A percentile compares a stretch with the other conserved stretches of the same genome.
Evolutionary conservation across 2,888 invertebrate species (phyloP).

Genomic region (Drosophila cognata): DNA sequence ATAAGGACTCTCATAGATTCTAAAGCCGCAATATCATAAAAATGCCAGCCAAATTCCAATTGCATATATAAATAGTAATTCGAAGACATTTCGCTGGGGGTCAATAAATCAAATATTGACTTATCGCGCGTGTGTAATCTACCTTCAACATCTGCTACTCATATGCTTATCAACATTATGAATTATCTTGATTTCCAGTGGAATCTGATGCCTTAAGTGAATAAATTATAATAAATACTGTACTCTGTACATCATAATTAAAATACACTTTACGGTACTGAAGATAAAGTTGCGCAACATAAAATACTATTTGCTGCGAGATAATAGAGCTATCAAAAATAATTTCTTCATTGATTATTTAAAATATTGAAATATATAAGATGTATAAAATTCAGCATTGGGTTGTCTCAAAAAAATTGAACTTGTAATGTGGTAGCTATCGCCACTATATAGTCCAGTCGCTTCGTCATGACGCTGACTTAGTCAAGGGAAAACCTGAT

Average conservation of each 20-base stretch:
- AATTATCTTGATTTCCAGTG: constrained; percentile 8
- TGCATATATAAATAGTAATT: background rate
- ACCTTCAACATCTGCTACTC: constrained; percentile 18
- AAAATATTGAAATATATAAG: too few relatives aligned
- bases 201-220: background rate
- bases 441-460: background rate
- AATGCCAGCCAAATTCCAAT: constrained; percentile 18
- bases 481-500: background rate
- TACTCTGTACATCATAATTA: background rate
- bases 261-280: background rate
- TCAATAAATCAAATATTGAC: constrained; percentile 6
- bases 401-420: background rate
- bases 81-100: constrained; percentile 8
- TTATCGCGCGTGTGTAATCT: constrained; percentile 21
- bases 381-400: background rate
- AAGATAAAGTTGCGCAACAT: background rate
- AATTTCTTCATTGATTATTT: too few relatives aligned
- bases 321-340: background rate
- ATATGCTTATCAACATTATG: constrained; percentile 19
- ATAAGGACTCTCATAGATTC: background rate
- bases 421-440: background rate
- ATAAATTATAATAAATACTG: background rate
- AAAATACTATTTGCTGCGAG: background rate
- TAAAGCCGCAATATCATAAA: constrained; percentile 48
- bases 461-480: background rate